Conservation (phyloP, 2,797 vertebrate species). For the Cygnus olor region DNA sequence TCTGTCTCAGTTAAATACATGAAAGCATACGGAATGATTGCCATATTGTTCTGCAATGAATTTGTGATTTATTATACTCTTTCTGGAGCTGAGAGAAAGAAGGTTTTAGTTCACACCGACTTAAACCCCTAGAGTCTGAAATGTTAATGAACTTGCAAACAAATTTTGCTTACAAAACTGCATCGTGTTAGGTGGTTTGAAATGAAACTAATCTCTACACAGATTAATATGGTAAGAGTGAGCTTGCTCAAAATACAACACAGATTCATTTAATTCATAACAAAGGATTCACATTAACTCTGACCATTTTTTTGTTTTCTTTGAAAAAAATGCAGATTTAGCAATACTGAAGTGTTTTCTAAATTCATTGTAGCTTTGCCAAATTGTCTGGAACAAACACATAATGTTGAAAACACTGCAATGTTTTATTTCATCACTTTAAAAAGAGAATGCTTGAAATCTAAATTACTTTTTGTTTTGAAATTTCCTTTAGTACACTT, state of each 20-base stretch:
- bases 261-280: conserved; percentile 42
- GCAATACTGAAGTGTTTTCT: conserved; percentile 40
- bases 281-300: conserved; percentile 43
- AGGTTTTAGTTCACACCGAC: conserved; percentile 14
- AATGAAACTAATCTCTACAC: conserved; percentile 6
- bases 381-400: conserved; percentile 55
- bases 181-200: conserved; percentile 18
- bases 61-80: conserved; percentile 22
- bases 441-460: conserved; percentile 34
- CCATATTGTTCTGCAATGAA: background rate
- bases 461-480: conserved; percentile 18
- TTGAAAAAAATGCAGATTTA: conserved; percentile 54
- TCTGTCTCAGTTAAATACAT: conserved; percentile 1
- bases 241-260: conserved; percentile 40
- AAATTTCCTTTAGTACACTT: conserved; percentile 30
- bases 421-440: conserved; percentile 53
- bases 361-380: conserved; percentile 50
- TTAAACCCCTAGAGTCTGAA: background rate
- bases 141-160: conserved; percentile 20
- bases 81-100: conserved; percentile 6
- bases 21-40: conserved; percentile 13
- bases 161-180: conserved; percentile 39
- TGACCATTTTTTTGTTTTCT: conserved; percentile 47
- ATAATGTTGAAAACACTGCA: conserved; percentile 39
- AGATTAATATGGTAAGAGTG: conserved; percentile 32